Evolutionary conservation across 2,797 vertebrate species (phyloP), one percentile per base, ranked within the genome.

Genomic region (Lithobates sylvaticus): DNA sequence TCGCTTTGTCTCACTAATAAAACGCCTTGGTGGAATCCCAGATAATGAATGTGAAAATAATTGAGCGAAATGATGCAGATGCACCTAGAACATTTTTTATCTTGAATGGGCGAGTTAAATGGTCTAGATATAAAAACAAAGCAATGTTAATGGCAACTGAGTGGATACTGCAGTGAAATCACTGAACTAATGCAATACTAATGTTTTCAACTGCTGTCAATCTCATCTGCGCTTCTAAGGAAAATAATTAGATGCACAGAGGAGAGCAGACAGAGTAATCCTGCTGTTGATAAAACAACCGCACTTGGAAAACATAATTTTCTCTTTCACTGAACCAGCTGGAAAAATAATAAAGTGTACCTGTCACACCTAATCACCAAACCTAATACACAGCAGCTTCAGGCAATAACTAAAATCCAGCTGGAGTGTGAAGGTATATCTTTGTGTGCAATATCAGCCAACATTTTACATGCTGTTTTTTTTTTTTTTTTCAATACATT

Each of bases 211-310:
- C 69, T 67, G 21, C 70, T 47, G 70, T 80, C 81, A 84, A 79
- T 87, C 81, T 39, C 76, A 69, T 74, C 70, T 79, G 61, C 32
- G 68, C 74, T 79, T 67, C 64, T 70, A 75, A 80, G 64, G 76
- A 84, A 71, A 79, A 58, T 84, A 84, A 84, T 87, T 76, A 87
- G 65, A 84, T 44, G 76, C 81, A 76, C 44, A 77, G 39, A 71
- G 68, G 80, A 26, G 34, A 75, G 72, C 42, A 27, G 72, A 69
- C 29, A 26, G 44, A 50, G 61, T 79, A 76, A 86, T 74, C 54
- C 77, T 36, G 39, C n/a, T 68, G 82, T 76, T 84, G 73, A 69
- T 84, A 84, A 50, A 84, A 76, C 82, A 84, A 39, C 80, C 4
- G 13, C 34, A 65, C 23, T 47, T 27, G 54, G 39, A 47, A 81